phyloP scores from a whole-genome alignment of 2,888 invertebrate species.

The Galeruca laticollis region DNA sequence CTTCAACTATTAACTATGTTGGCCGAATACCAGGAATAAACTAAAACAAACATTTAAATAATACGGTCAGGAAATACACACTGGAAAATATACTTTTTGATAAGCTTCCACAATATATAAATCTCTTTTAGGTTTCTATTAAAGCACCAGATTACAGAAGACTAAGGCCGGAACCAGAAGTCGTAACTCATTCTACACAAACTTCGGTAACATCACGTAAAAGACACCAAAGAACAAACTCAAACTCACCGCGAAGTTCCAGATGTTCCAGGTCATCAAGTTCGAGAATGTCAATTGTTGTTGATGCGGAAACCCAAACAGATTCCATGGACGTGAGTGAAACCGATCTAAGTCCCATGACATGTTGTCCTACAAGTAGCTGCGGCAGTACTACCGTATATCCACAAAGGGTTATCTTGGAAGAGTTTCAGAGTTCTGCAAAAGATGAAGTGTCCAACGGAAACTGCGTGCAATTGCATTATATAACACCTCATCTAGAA shows the following conservation, averaged over 20 bases:
- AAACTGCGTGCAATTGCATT: slow-evolving; percentile 64
- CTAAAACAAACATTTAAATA: no score
- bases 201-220: slow-evolving; percentile 68
- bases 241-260: slow-evolving; percentile 68
- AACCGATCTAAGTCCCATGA: slow-evolving; percentile 71
- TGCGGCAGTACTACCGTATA: slow-evolving; percentile 50
- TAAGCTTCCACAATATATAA: neutral
- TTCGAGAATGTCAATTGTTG: slow-evolving; percentile 63
- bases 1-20: no score
- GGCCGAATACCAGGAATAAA: no score
- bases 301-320: slow-evolving; percentile 77
- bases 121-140: slow-evolving; percentile 66
- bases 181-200: slow-evolving; percentile 66
- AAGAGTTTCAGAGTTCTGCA: slow-evolving; percentile 56
- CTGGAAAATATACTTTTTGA: neutral
- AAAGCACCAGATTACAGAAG: slow-evolving; percentile 74
- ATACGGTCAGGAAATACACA: no score
- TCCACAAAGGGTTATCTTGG: slow-evolving; percentile 64
- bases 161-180: slow-evolving; percentile 70
- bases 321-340: slow-evolving; percentile 75
- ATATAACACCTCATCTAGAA: slow-evolving; percentile 60
- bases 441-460: slow-evolving; percentile 61
- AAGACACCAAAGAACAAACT: slow-evolving; percentile 73
- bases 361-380: slow-evolving; percentile 57
- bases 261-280: slow-evolving; percentile 60